Base-by-base conservation (phyloP, 2,113 vertebrate species). In the Melanotaenia duboulayi region DNA sequence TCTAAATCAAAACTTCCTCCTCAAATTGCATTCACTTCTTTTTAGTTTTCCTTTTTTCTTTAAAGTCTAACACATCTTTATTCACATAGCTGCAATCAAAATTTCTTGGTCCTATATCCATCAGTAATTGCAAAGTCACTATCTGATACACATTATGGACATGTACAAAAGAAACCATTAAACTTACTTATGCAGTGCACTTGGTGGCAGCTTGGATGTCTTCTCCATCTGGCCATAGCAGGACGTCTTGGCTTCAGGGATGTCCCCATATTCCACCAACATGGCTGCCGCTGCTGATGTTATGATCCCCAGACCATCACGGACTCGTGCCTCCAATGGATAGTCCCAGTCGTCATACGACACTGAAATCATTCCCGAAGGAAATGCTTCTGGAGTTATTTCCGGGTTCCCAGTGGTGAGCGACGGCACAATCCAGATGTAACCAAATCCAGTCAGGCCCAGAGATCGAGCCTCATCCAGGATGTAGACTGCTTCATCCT, bases 331-430 rank as follows among this genome's bases (percentile, higher is more conserved):
- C 81, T 98, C 95, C 87, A 99, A 82, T 10, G 93, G 95, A 74
- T 99, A 99, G 94, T 99, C 98, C 98, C 97, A 99, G 87, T 97
- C 97, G 0, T 99, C 97, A 0, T 98, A 99, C 2, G 97, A 96
- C 50, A 98, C 96, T 0, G 98, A 99, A 76, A 99, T 96, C 85
- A 99, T 96, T 59, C 98, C 98, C 0, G 95, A 95, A 1, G 98
- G 98, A 84, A 99, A 98, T 70, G 96, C 94, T 1, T 95, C 95
- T 0, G 97, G 97, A 7, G 94, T 96, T 81, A 96, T 90, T 42
- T 97, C 56, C 10, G 74, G 65, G 50, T 76, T 76, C 13, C 74
- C 74, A 2, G 74, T 76, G 5, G 74, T 76, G 17, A 76, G 74
- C 50, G 97, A 98, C 35, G 98, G 96, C 73, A 99, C 95, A 20